Percentiles rank a stretch among this genome's conserved stretches.
phyloP scores from a whole-genome alignment of 1,140 invertebrate genomes.

The Pararge aegeria region DNA sequence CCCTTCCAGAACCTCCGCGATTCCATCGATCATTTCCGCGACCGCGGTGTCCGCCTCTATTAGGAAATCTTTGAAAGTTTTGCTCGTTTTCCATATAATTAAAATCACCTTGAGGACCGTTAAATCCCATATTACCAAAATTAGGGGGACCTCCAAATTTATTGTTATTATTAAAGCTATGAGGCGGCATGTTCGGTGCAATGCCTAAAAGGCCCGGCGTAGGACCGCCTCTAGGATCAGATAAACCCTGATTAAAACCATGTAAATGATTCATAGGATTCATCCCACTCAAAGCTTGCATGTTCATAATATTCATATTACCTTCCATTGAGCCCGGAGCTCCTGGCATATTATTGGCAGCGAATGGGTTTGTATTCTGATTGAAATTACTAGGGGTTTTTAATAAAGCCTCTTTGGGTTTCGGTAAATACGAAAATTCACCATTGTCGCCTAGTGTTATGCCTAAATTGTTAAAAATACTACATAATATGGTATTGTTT shows the following conservation, averaged over 20 bases:
- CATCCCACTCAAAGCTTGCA: conserved; percentile 72
- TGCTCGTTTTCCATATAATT: conserved; percentile 71
- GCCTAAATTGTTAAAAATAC: conserved; percentile 80
- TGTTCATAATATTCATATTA: conserved; percentile 69
- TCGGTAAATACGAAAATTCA: conserved; percentile 77
- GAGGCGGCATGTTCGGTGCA: conserved; percentile 73
- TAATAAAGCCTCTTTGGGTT: conserved; percentile 67
- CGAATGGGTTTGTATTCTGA: conserved; percentile 58
- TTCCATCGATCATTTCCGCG: conserved; percentile 73
- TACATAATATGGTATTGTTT: conserved; percentile 75
- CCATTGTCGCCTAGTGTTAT: conserved; percentile 79
- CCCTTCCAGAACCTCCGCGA: conserved; percentile 63
- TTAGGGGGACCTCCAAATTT: conserved; percentile 64
- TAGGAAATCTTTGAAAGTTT: conserved; percentile 70
- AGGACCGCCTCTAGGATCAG: conserved; percentile 62
- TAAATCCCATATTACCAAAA: conserved; percentile 67
- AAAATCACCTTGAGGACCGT: conserved; percentile 64
- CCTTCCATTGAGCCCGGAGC: conserved; percentile 50
- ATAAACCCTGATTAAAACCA: conserved; percentile 59
- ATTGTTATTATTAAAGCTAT: conserved; percentile 65
- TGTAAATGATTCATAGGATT: conserved; percentile 71
- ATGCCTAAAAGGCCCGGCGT: conserved; percentile 73
- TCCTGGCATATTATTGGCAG: conserved; percentile 59
- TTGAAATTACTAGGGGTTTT: conserved; percentile 75
- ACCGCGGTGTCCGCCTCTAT: conserved; percentile 68